Conservation (phyloP, 2,888 invertebrate species). For the Platypus cylindrus region DNA sequence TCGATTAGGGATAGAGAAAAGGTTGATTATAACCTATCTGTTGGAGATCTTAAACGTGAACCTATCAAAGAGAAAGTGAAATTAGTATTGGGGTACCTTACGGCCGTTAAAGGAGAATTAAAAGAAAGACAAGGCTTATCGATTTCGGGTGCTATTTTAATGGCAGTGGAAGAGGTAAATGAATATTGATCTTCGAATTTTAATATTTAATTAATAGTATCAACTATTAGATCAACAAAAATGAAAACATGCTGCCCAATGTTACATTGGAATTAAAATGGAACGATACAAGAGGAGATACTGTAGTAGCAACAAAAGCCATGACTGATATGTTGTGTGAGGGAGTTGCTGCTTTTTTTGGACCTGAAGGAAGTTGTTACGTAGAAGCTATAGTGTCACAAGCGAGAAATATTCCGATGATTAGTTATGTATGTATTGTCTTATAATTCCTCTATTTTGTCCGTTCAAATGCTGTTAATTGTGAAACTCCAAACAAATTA, state of each 20-base stretch:
- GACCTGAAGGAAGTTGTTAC: constrained; percentile 86
- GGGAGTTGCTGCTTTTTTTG: constrained; percentile 85
- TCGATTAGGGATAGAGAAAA: constrained; percentile 3
- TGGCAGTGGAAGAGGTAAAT: constrained; percentile 71
- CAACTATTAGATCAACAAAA: constrained; percentile 52
- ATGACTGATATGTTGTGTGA: constrained; percentile 86
- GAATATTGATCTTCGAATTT: neutral
- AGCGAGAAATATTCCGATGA: constrained; percentile 90
- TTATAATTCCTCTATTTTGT: neutral
- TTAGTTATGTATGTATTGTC: constrained; percentile 79
- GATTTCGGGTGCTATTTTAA: constrained; percentile 81
- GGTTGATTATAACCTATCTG: constrained; percentile 18
- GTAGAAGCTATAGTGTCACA: constrained; percentile 93
- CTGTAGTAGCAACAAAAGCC: constrained; percentile 66
- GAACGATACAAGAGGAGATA: constrained; percentile 79
- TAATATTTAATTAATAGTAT: neutral
- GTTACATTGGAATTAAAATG: constrained; percentile 55
- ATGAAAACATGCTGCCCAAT: constrained; percentile 55
- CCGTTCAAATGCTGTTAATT: no score
- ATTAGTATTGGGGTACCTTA: constrained; percentile 75
- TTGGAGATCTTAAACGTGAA: constrained; percentile 37
- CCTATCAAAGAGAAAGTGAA: constrained; percentile 42
- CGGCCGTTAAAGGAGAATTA: constrained; percentile 58
- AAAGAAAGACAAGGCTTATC: constrained; percentile 73
- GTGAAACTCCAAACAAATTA: no score